Base-by-base conservation (phyloP, 2,797 vertebrate genomes). In the Natrix natrix region DNA sequence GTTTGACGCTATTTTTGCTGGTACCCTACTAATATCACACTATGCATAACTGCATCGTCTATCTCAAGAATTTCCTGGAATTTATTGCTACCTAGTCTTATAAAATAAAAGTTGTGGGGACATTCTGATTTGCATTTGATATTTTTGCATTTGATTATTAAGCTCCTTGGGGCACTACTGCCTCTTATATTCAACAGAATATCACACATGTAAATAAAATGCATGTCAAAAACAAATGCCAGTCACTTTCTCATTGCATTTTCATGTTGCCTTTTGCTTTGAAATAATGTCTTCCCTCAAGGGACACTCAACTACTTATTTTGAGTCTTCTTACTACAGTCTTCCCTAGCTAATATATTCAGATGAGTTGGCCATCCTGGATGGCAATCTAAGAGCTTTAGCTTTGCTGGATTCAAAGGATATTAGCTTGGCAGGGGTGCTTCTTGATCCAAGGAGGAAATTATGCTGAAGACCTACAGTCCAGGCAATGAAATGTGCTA, bases 221-320 rank as follows among this genome's bases (percentile, higher is more conserved):
- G 69, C 10, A 4, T 20, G 37, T 61, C n/a, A 54, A 55, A 74
- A 90, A n/a, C 20, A 56, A 28, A 92, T 87, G 55, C 69, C 43
- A 78, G 61, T 55, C n/a, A 20, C 61, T 90, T 92, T 61, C 20
- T 90, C 43, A 10, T 43, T 28, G 6, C 55, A 22, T 55, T 90
- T 90, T 89, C 74, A 78, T 60, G 28, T 91, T 88, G 86, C 90
- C 57, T 92, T 93, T 37, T n/a, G 20, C 5, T 92, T 90, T 93
- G 88, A 92, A 90, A 55, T 24, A 28, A 59, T 88, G 54, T 92
- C 54, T 87, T 17, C 16, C 32, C n/a, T 78, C 8, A 57, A 90
- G 86, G 88, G n/a, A 91, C 48, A 32, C 63, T 78, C 63, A 83
- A n/a, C 56, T 43, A 78, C 54, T 69, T 16, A 17, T 10, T 43